Percentiles rank a stretch among this genome's conserved stretches.
phyloP scores from a whole-genome alignment of 1,140 invertebrate genomes.

The Drosophila ogumai region DNA sequence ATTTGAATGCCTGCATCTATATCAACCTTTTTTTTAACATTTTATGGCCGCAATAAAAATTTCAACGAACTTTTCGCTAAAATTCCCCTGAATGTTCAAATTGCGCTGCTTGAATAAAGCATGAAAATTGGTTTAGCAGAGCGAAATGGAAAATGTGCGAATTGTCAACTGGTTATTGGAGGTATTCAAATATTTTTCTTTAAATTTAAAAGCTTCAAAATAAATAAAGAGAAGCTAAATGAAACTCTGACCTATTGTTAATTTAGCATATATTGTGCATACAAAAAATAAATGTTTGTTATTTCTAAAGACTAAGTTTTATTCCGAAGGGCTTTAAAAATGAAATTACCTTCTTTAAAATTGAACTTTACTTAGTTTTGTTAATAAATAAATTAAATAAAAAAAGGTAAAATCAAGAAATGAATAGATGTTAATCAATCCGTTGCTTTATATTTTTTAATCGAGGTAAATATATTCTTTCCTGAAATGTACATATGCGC shows the following conservation, averaged over 20 bases:
- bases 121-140: conserved; percentile 18
- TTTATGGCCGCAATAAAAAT: conserved; percentile 14
- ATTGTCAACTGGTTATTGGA: conserved; percentile 8
- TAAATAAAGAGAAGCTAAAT: neutral
- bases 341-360: too few relatives aligned
- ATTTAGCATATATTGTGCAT: neutral
- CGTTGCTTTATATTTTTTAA: too few relatives aligned
- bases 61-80: conserved; percentile 4
- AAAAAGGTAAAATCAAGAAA: too few relatives aligned
- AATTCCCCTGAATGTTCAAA: conserved; percentile 11
- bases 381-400: neutral
- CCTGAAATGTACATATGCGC: too few relatives aligned
- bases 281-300: neutral
- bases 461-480: too few relatives aligned
- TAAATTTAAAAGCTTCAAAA: conserved; percentile 1
- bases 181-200: conserved; percentile 6
- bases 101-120: conserved; percentile 12
- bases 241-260: neutral
- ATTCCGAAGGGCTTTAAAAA: neutral
- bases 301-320: neutral
- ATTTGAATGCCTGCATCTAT: conserved; percentile 1
- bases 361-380: neutral
- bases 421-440: too few relatives aligned
- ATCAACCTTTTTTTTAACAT: neutral
- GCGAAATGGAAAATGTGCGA: conserved; percentile 10